Conservation (phyloP, 2,113 vertebrate species). For the Gallinago jamesoni region DNA sequence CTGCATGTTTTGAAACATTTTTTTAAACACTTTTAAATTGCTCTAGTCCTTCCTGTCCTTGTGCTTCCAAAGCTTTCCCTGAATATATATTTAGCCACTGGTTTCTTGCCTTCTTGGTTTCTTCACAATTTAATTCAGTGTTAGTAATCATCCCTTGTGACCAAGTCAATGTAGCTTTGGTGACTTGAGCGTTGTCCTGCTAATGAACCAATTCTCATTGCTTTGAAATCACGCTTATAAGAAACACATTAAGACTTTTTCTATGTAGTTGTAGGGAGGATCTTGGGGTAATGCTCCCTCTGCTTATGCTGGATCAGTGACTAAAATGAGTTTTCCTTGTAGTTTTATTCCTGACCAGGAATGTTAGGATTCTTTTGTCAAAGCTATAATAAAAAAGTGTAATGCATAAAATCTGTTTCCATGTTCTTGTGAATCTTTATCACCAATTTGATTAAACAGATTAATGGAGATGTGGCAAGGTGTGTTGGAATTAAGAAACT, state of each 20-base stretch:
- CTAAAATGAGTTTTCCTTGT: slow-evolving; percentile 4
- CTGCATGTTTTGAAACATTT: background rate
- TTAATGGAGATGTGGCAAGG: background rate
- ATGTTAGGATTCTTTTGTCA: slow-evolving; percentile 22
- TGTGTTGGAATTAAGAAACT: background rate
- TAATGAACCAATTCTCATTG: background rate
- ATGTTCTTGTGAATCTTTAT: background rate
- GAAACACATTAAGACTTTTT: background rate
- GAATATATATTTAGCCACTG: background rate
- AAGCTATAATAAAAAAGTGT: slow-evolving; percentile 31
- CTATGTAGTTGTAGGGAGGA: background rate
- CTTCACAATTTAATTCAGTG: background rate
- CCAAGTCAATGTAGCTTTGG: background rate
- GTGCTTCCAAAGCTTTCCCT: background rate
- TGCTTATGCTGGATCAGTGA: slow-evolving; percentile 38
- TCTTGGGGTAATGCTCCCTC: slow-evolving; percentile 10
- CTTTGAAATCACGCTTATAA: background rate
- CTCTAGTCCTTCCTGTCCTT: background rate
- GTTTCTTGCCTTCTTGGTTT: background rate
- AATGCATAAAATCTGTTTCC: slow-evolving; percentile 57
- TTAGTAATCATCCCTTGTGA: background rate
- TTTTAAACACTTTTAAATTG: background rate
- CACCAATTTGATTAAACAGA: background rate
- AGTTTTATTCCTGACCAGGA: slow-evolving; percentile 36
- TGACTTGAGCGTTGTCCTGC: background rate